Conservation (phyloP, 2,888 invertebrate genomes). For the Dryococelus australis region DNA sequence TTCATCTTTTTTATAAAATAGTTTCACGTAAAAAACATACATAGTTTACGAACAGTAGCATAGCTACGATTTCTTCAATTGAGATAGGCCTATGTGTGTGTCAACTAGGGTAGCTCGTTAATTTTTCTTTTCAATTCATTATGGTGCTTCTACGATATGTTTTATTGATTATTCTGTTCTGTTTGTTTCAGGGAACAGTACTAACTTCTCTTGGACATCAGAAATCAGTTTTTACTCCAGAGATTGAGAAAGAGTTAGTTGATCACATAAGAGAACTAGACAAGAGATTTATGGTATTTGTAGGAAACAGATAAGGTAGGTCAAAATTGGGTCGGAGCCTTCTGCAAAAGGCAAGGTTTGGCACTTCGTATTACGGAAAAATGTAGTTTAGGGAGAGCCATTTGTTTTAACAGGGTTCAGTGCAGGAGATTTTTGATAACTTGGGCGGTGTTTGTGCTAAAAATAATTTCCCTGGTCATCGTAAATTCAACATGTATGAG, state of each 20-base stretch:
- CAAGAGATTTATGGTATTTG: slow-evolving; percentile 27
- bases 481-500: slow-evolving; percentile 21
- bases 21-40: neutral
- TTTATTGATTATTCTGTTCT: neutral
- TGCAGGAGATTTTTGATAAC: slow-evolving; percentile 24
- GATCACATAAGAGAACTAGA: slow-evolving; percentile 29
- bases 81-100: too few species aligned
- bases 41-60: neutral
- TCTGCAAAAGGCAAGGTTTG: slow-evolving; percentile 23
- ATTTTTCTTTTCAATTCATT: too few species aligned
- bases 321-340: neutral
- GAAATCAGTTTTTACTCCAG: slow-evolving; percentile 24
- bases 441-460: neutral
- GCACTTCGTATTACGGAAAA: slow-evolving; percentile 13
- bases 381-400: slow-evolving; percentile 29
- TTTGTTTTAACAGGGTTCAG: slow-evolving; percentile 21
- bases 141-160: too few species aligned
- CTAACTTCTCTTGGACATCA: neutral
- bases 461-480: neutral
- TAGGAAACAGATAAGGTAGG: slow-evolving; percentile 6
- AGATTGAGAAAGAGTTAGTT: slow-evolving; percentile 24
- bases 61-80: neutral
- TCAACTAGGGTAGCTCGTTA: too few species aligned
- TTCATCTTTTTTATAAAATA: neutral
- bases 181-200: slow-evolving; percentile 13